A percentile compares a stretch with the other conserved stretches of the same genome.
Evolutionary conservation across 2,113 vertebrate species (phyloP).

Genomic region (Daubentonia madagascariensis): DNA sequence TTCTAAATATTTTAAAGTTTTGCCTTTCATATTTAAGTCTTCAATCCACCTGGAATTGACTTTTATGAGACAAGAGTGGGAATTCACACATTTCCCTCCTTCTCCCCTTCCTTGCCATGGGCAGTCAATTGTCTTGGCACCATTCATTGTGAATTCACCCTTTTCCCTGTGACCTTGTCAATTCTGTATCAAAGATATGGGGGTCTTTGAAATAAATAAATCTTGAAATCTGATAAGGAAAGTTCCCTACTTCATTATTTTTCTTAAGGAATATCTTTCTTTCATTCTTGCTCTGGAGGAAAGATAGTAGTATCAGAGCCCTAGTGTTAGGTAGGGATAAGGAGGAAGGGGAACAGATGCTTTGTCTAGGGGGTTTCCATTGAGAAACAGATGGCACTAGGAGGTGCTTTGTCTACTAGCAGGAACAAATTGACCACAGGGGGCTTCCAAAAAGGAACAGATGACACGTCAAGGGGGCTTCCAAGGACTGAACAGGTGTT

Average conservation of each 20-base stretch:
- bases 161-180: neutral
- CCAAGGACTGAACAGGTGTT: too few species aligned
- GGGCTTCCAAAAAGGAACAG: too few species aligned
- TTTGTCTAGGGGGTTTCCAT: too few species aligned
- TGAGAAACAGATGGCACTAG: too few species aligned
- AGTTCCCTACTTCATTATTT: neutral
- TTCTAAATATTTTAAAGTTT: neutral
- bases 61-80: neutral
- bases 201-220: neutral
- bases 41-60: neutral
- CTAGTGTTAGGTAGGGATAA: neutral
- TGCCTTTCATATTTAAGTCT: neutral
- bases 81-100: neutral
- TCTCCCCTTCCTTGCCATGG: neutral
- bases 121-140: neutral
- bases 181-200: neutral
- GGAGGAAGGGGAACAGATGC: too few species aligned
- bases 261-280: neutral
- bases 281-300: neutral
- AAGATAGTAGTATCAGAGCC: neutral
- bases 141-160: neutral
- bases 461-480: too few species aligned
- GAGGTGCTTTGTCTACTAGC: too few species aligned
- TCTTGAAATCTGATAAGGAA: neutral
- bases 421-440: too few species aligned